Percentiles rank a stretch among this genome's conserved stretches.
Conservation (phyloP, 2,797 vertebrate genomes). For the Amblyopsis hoosieri region DNA sequence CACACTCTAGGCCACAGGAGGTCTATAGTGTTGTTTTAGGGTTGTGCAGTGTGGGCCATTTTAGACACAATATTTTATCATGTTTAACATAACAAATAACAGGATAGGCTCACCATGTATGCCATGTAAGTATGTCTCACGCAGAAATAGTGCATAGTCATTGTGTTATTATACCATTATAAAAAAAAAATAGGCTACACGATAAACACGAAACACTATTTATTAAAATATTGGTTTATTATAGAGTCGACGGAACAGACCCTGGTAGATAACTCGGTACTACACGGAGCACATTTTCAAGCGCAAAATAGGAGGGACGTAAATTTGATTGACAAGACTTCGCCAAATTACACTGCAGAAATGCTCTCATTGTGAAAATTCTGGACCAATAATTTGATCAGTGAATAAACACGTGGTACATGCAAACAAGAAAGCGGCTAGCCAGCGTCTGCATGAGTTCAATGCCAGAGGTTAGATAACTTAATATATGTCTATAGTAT, state of each 20-base stretch:
- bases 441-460: background rate
- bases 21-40: conserved; percentile 7
- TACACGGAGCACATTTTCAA: conserved; percentile 53
- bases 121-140: background rate
- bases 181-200: background rate
- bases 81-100: background rate
- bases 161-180: background rate
- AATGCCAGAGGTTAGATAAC: background rate
- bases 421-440: background rate
- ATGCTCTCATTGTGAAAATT: background rate
- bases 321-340: conserved; percentile 18
- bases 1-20: background rate
- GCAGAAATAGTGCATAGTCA: background rate
- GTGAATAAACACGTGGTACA: background rate
- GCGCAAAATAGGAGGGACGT: conserved; percentile 52
- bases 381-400: conserved; percentile 57
- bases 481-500: background rate
- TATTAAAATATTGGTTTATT: background rate
- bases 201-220: background rate
- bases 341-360: conserved; percentile 35
- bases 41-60: conserved; percentile 4
- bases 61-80: conserved; percentile 10
- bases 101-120: background rate
- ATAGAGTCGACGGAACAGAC: background rate
- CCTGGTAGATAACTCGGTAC: background rate